Evolutionary conservation across 1,140 invertebrate genomes (phyloP), one percentile per base, ranked within the genome.

Genomic region (Pseudomyrmex sp.): DNA sequence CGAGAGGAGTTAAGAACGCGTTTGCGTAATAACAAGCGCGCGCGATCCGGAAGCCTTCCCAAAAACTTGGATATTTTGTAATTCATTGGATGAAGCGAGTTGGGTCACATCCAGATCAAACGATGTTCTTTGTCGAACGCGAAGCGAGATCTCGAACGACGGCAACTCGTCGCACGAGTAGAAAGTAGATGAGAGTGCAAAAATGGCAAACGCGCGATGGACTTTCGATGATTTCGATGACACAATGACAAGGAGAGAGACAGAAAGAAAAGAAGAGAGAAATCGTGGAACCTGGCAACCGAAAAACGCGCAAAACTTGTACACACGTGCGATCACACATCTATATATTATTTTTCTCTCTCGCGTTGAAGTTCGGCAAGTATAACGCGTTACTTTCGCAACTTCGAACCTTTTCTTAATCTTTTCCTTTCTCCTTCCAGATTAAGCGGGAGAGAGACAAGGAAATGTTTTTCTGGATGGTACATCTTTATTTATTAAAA

Each of bases 11-110:
- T 65, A 69, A 48, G 35, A 72, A 1, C 26, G 26, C 80, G 1
- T 26, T 26, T 26, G 26, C 18, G 56, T 76, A 7, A 66, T 26
- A 73, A 87, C 65, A 63, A 13, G 66, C 50, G 15, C 70, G 54
- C n/a, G 20, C 61, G 79, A 63, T 88, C 44, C 77, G 62, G 52
- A 80, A 80, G 23, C 44, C 20, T 80, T 80, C 54, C 20, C 46
- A 23, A 59, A 69, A 86, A 59, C 59, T 72, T 50, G 52, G 80
- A 72, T 66, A 74, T 86, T 84, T 87, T 86, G 61, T 72, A 76
- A 86, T 87, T 87, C 63, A 56, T 58, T 48, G 86, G 80, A 86
- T 84, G 5, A 85, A 86, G 70, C 79, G 85, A 86, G 70, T 87
- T 87, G 86, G 85, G 76, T 65, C 54, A 20, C 35, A 50, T 86